Conservation (phyloP, 2,888 invertebrate genomes). For the Tachina lurida region DNA sequence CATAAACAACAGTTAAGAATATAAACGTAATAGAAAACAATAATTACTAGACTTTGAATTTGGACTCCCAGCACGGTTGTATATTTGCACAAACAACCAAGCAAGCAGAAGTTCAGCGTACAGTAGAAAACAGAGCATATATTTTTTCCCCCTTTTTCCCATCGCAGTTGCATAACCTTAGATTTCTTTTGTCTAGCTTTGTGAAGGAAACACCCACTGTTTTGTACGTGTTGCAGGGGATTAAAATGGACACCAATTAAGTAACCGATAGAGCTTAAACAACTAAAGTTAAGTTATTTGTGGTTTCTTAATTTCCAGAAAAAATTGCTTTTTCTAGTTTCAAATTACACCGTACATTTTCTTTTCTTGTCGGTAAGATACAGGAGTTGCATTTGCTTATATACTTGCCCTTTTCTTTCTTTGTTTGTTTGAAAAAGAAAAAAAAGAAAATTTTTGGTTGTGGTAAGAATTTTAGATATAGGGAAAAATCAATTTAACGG, state of each 20-base stretch:
- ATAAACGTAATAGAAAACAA: constrained; percentile 44
- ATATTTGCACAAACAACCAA: not conserved
- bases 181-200: not conserved
- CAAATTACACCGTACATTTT: not conserved
- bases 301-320: constrained; percentile 56
- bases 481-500: not conserved
- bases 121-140: not conserved
- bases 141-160: not conserved
- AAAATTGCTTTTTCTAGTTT: constrained; percentile 16
- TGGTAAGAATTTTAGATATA: not conserved
- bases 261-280: constrained; percentile 68
- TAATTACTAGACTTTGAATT: constrained; percentile 55
- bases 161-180: constrained; percentile 22
- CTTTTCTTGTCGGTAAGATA: constrained; percentile 1
- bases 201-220: constrained; percentile 24
- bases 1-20: constrained; percentile 30
- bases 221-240: constrained; percentile 42
- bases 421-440: no score
- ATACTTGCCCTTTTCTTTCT: not conserved
- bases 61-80: not conserved
- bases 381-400: not conserved
- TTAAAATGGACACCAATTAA: constrained; percentile 68
- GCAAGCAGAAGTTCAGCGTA: not conserved
- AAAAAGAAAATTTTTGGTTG: constrained; percentile 17
- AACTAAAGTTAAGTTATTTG: constrained; percentile 69